These are phyloP conservation scores for Diplolepis rosae DNA, from an alignment of 2,888 invertebrate species.

Conservation along the genomic window DNA sequence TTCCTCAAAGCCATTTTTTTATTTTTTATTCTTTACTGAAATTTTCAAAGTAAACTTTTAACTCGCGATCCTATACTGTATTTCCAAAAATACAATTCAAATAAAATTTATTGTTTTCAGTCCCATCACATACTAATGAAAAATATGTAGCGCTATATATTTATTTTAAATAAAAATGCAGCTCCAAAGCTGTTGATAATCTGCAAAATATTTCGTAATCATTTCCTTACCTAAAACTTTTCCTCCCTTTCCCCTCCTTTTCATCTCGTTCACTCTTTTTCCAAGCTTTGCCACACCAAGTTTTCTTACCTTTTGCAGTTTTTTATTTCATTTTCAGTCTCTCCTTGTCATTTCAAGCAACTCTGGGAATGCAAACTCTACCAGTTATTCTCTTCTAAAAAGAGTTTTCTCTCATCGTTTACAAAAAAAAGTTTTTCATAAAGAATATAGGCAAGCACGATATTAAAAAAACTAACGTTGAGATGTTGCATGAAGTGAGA, in stretches of 20 bases:
- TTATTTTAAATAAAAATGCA: no score
- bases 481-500: background rate
- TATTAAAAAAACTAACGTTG: conserved; percentile 10
- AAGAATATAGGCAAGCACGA: conserved; percentile 33
- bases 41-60: no score
- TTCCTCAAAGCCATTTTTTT: no score
- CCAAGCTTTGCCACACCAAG: background rate
- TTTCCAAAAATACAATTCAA: no score
- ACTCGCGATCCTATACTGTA: no score
- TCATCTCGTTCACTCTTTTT: background rate
- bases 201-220: no score
- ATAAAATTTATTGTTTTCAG: no score
- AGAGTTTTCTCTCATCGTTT: background rate
- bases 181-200: no score
- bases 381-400: background rate
- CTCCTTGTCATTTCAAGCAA: background rate
- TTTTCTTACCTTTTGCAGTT: background rate
- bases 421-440: conserved; percentile 11
- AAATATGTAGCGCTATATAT: no score
- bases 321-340: background rate
- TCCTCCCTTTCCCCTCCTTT: background rate
- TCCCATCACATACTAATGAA: no score
- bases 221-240: background rate
- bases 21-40: no score
- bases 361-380: background rate